Evolutionary conservation across 2,888 invertebrate genomes (phyloP).

Genomic region (Physocephala rufipes): DNA sequence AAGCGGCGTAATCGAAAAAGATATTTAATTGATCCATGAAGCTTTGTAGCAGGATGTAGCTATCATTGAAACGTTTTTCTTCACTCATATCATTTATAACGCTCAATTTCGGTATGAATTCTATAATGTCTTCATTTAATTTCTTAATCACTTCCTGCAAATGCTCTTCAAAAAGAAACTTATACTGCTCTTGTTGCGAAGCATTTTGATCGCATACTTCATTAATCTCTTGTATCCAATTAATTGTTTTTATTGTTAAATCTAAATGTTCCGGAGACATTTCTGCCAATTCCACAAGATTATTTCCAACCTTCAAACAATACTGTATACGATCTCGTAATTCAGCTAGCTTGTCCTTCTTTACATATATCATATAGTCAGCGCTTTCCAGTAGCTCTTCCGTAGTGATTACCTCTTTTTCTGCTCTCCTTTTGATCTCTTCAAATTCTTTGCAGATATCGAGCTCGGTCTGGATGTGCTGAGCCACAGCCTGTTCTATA

Average conservation of each 20-base stretch:
- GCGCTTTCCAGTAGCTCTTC: constrained; percentile 84
- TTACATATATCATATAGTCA: constrained; percentile 81
- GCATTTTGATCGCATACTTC: constrained; percentile 85
- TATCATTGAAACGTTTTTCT: constrained; percentile 78
- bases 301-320: constrained; percentile 72
- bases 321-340: constrained; percentile 76
- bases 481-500: constrained; percentile 71
- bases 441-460: constrained; percentile 79
- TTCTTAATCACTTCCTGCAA: constrained; percentile 75
- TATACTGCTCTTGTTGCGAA: constrained; percentile 78
- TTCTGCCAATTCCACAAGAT: constrained; percentile 80
- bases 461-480: constrained; percentile 74
- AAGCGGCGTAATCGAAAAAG: constrained; percentile 78
- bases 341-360: constrained; percentile 75
- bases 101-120: constrained; percentile 78
- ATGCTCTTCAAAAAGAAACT: constrained; percentile 85
- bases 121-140: constrained; percentile 76
- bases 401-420: constrained; percentile 79
- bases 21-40: constrained; percentile 79
- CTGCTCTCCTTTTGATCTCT: constrained; percentile 73
- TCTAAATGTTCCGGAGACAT: constrained; percentile 79
- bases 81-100: constrained; percentile 88
- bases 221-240: constrained; percentile 83
- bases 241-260: constrained; percentile 82
- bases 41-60: constrained; percentile 79